Evolutionary conservation across 1,140 invertebrate species (phyloP).

Genomic region (Bombyx mandarina): DNA sequence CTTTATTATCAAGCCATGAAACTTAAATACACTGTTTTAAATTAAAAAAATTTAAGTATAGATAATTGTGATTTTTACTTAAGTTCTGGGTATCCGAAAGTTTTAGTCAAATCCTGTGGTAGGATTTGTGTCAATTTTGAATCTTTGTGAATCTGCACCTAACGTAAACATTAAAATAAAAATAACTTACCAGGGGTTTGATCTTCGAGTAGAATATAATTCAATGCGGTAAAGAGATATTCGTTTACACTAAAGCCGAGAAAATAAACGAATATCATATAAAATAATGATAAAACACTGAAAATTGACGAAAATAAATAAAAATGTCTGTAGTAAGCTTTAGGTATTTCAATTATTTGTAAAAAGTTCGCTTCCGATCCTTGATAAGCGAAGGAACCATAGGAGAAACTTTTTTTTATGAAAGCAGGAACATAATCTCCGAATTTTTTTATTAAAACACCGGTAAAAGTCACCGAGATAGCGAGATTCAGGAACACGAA

Average conservation of each 20-base stretch:
- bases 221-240: conserved; percentile 64
- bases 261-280: conserved; percentile 69
- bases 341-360: conserved; percentile 76
- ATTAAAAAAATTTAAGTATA: no score
- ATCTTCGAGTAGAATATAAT: conserved; percentile 63
- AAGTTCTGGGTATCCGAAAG: no score
- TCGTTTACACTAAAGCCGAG: conserved; percentile 61
- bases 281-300: conserved; percentile 60
- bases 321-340: conserved; percentile 83
- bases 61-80: no score
- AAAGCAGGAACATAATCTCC: conserved; percentile 76
- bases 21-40: no score
- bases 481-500: conserved; percentile 70
- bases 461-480: conserved; percentile 65
- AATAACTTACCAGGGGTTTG: conserved; percentile 67
- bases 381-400: conserved; percentile 78
- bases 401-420: conserved; percentile 74
- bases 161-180: conserved; percentile 5
- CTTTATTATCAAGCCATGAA: no score
- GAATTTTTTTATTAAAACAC: conserved; percentile 73
- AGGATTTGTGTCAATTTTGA: no score
- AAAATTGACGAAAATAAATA: conserved; percentile 77
- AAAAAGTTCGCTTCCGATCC: conserved; percentile 64
- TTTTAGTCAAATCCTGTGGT: no score
- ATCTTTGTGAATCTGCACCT: no score